Evolutionary conservation across 1,140 invertebrate genomes (phyloP), one percentile per base, ranked within the genome.

Genomic region (Matsumurasca onukii): DNA sequence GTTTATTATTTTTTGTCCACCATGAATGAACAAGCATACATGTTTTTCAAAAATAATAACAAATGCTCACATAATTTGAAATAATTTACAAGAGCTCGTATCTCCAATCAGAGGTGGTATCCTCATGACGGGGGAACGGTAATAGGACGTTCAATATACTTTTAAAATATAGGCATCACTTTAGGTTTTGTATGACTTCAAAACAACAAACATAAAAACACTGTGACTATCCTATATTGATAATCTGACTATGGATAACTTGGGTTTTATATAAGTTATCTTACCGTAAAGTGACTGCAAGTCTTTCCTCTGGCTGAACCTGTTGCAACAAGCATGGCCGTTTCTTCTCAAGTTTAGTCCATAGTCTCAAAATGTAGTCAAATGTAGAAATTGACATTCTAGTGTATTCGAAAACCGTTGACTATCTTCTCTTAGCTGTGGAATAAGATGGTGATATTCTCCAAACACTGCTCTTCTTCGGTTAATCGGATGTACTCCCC

Each of bases 361-460:
- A 45, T 45, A 9, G 9, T 9, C 39, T 45, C n/a, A 45, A 45
- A n/a, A 45, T 45, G 39, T 45, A 45, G 39, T 45, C 39, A n/a
- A n/a, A 45, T n/a, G 39, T 45, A 45, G 39, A n/a, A 45, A 45
- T 45, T 45, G 39, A 45, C 39, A 45, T 45, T n/a, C 39, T 45
- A 9, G 39, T 45, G 39, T 45, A 45, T 45, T 45, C 39, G 39
- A 45, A 45, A 45, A 45, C 39, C 39, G 9, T 45, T 45, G 9
- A 45, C 39, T 45, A n/a, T 45, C 39, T 45, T 45, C 39, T n/a
- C 39, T 45, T 12, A 45, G 39, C 39, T 45, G 39, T 9, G 9
- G 39, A 12, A 45, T 45, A 9, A 45, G 39, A 45, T 45, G 9
- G 39, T 45, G 39, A n/a, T 45, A 45, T n/a, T 45, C 39, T n/a